Base-by-base conservation (phyloP, 2,113 vertebrate species). In the Pelodiscus sinensis region DNA sequence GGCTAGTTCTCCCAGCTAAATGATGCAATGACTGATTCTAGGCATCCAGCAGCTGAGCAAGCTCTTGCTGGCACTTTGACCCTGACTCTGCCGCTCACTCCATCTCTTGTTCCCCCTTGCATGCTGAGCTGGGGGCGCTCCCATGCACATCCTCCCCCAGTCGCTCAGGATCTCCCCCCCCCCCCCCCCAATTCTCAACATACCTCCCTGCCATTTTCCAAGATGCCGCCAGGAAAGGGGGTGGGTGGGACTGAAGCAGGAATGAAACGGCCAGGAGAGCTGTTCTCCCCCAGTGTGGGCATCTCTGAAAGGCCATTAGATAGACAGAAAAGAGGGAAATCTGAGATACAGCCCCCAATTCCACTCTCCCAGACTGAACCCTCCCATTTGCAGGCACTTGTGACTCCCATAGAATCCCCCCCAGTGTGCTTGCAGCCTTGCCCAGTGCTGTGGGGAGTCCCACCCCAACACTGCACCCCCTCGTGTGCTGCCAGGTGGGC, bases 81-180 rank as follows among this genome's bases (percentile, higher is more conserved):
- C 57, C 50, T 38, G 11, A 9, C 12, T 13, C 35, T 35, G 8
- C 9, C 15, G 12, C 29, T 25, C 38, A n/a, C 19, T 51, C 44
- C 44, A 6, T 44, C 27, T 27, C 60, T 83, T 73, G 57, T 77
- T 78, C 52, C 81, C 15, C 75, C 38, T 31, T 56, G 65, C 58
- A 15, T 44, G 8, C 55, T 12, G 19, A 27, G 13, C 35, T 73
- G 82, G 78, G 81, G 81, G 54, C 71, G 22, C n/a, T 10, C 56
- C 65, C 65, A 18, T 60, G 8, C 15, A n/a, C 65, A 13, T 9
- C 2, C 14, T 1, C 14, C 2, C 14, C 1, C 52, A 6, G 2
- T 16, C 35, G 54, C 22, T 25, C 57, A 44, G 44, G 10, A 35
- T 52, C 2, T 10, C 15, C 27, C 44, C 31, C 58, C 78, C 25